These are phyloP conservation scores for Ailuropoda melanoleuca DNA, from an alignment of 2,113 vertebrate species.

Conservation along the genomic window DNA sequence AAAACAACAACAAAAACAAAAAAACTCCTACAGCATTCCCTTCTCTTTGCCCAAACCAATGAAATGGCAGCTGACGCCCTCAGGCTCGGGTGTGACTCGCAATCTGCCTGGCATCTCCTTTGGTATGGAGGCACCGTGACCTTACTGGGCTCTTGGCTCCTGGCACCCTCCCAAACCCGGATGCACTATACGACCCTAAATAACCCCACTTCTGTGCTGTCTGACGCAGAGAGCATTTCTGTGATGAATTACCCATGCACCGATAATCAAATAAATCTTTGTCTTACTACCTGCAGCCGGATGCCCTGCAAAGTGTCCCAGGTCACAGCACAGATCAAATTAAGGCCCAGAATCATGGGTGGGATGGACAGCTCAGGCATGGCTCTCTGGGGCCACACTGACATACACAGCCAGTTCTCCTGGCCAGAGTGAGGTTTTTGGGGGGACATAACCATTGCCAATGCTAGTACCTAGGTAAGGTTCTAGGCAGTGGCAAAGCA, in stretches of 20 bases:
- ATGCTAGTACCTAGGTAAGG: background rate
- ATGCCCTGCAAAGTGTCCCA: constrained; percentile 69
- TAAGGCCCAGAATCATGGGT: constrained; percentile 61
- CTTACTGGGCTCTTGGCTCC: constrained; percentile 13
- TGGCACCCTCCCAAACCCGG: background rate
- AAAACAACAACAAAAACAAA: background rate
- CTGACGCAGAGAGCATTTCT: constrained; percentile 45
- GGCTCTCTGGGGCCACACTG: background rate
- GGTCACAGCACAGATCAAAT: constrained; percentile 61
- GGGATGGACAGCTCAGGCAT: constrained; percentile 52
- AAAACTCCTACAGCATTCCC: background rate
- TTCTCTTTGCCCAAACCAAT: background rate
- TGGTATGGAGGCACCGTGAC: background rate
- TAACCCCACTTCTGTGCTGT: background rate
- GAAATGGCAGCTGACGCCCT: background rate
- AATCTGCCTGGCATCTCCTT: background rate
- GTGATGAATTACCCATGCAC: constrained; percentile 64
- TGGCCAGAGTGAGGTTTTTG: background rate
- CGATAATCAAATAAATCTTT: constrained; percentile 68
- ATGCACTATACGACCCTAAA: background rate
- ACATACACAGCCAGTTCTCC: background rate
- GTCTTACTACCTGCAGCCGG: constrained; percentile 47
- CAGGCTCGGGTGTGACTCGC: background rate
- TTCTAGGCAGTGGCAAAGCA: background rate
- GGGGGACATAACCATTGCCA: background rate